Evolutionary conservation across 2,113 vertebrate species (phyloP).

Genomic region (Lamprologus speciosus): DNA sequence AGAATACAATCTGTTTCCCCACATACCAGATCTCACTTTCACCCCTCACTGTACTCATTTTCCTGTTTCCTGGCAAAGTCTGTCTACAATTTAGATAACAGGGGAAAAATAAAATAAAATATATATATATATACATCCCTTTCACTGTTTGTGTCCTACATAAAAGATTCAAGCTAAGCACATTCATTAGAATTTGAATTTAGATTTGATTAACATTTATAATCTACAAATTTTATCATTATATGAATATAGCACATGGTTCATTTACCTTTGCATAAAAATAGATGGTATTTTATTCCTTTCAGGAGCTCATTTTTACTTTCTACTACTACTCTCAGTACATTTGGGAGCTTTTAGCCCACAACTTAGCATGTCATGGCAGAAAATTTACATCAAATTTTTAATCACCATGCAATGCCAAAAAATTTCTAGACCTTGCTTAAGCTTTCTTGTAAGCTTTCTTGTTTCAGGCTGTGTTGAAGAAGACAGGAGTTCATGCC

Average conservation of each 20-base stretch:
- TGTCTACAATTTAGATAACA: neutral
- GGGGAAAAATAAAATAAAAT: neutral
- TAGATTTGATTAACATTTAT: neutral
- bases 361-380: rapidly evolving
- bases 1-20: neutral
- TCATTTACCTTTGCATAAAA: neutral
- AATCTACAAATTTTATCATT: neutral
- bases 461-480: neutral
- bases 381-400: rapidly evolving
- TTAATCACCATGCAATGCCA: neutral
- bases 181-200: neutral
- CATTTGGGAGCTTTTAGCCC: neutral
- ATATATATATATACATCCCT: neutral
- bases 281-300: neutral
- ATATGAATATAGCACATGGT: neutral
- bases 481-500: neutral
- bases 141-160: neutral
- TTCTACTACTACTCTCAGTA: neutral
- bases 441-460: neutral
- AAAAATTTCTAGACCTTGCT: neutral
- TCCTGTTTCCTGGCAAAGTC: neutral
- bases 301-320: neutral
- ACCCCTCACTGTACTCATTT: neutral
- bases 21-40: neutral
- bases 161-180: neutral